Conservation (phyloP, 2,888 invertebrate species). For the Euzophera pinguis region DNA sequence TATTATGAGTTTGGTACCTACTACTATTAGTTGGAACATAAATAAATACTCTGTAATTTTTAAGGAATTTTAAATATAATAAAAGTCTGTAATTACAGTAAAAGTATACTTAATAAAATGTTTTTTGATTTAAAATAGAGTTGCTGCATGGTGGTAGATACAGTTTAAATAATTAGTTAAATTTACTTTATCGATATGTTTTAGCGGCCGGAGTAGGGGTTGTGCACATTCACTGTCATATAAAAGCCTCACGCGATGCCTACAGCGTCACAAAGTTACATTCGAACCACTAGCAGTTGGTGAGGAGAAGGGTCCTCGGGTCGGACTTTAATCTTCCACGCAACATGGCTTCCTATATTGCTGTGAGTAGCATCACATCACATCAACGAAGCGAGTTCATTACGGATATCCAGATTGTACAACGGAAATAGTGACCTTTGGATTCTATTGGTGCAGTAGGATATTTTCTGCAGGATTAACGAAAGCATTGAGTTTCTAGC, state of each 20-base stretch:
- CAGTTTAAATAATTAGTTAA: slow-evolving; percentile 17
- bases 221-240: slow-evolving; percentile 67
- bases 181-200: slow-evolving; percentile 40
- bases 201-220: slow-evolving; percentile 53
- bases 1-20: no score
- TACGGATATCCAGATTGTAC: slow-evolving; percentile 2
- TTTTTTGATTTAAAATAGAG: background rate
- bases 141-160: background rate
- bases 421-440: background rate
- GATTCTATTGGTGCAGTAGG: background rate
- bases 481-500: no score
- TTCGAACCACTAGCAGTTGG: slow-evolving; percentile 38
- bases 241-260: slow-evolving; percentile 52
- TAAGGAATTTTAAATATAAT: no score
- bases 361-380: slow-evolving; percentile 52
- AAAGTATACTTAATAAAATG: no score
- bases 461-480: background rate
- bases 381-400: slow-evolving; percentile 25
- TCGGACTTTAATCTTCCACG: slow-evolving; percentile 35
- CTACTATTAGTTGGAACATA: no score
- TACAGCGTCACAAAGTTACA: slow-evolving; percentile 44
- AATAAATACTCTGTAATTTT: no score
- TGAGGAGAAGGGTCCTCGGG: slow-evolving; percentile 37
- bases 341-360: slow-evolving; percentile 62
- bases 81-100: no score